phyloP scores from a whole-genome alignment of 2,113 vertebrate species.

The Elephas maximus region DNA sequence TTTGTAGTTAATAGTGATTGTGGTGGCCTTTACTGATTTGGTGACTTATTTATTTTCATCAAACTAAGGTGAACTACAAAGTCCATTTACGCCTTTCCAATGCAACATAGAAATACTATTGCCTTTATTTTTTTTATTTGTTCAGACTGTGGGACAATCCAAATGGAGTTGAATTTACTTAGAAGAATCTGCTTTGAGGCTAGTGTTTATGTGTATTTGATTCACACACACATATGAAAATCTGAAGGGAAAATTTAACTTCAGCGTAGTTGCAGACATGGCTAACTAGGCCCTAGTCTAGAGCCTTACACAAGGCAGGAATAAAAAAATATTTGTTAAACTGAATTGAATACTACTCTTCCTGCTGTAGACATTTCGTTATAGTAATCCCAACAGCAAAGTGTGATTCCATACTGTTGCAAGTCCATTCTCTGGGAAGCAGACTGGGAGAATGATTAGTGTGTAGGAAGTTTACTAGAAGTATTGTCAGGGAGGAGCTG shows the following conservation, averaged over 20 bases:
- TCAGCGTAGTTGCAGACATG: neutral
- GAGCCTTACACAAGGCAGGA: neutral
- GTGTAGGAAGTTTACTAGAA: neutral
- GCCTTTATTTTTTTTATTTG: neutral
- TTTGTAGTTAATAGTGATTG: neutral
- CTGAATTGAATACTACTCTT: neutral
- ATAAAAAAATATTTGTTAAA: neutral
- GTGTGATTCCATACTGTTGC: neutral
- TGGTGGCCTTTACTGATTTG: neutral
- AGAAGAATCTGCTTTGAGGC: neutral
- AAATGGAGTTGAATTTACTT: neutral
- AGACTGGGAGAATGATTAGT: neutral
- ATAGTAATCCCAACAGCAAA: neutral
- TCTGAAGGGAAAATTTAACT: neutral
- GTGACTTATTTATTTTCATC: neutral
- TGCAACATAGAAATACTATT: neutral
- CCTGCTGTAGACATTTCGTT: neutral
- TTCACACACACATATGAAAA: neutral
- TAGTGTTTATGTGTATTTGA: neutral
- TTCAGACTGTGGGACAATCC: neutral
- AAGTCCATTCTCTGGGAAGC: neutral
- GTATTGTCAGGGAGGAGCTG: neutral
- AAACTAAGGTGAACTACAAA: neutral
- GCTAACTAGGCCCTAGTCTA: neutral
- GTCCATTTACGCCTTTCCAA: conserved; percentile 6